A percentile compares a stretch with the other conserved stretches of the same genome.
Evolutionary conservation across 2,797 vertebrate genomes (phyloP).

Genomic region (Propithecus perrieri): DNA sequence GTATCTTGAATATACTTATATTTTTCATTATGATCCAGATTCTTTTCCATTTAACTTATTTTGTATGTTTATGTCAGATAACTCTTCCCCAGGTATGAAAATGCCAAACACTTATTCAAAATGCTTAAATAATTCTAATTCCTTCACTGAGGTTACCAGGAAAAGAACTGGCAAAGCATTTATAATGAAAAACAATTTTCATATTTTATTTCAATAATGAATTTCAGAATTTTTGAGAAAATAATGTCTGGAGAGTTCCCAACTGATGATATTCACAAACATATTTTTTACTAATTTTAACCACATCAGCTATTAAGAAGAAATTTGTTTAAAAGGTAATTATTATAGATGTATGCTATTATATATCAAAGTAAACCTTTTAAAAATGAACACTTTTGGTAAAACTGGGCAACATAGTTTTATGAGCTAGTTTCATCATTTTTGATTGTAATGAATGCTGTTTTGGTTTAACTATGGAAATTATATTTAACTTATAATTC

Average conservation of each 20-base stretch:
- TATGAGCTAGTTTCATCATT: not conserved
- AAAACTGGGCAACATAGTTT: not conserved
- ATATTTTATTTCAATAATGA: slow-evolving; percentile 45
- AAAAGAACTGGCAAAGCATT: not conserved
- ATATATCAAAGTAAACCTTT: not conserved
- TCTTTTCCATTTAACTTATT: not conserved
- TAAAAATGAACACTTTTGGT: not conserved
- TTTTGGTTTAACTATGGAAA: slow-evolving; percentile 2
- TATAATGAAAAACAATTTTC: slow-evolving; percentile 17
- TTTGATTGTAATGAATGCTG: not conserved
- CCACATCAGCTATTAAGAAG: not conserved
- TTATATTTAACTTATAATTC: not conserved
- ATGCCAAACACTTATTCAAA: not conserved
- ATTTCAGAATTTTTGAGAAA: not conserved
- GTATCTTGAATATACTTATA: not conserved
- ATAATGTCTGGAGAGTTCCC: not conserved
- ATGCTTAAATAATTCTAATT: not conserved
- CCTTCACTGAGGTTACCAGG: not conserved
- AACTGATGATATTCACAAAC: not conserved
- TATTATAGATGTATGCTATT: not conserved
- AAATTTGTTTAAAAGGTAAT: not conserved
- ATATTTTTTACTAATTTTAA: slow-evolving; percentile 4
- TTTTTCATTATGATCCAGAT: slow-evolving; percentile 14
- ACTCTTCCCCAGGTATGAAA: not conserved
- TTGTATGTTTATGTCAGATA: slow-evolving; percentile 9